Base-by-base conservation (phyloP, 2,888 invertebrate species). In the Cosmopolites sordidus region DNA sequence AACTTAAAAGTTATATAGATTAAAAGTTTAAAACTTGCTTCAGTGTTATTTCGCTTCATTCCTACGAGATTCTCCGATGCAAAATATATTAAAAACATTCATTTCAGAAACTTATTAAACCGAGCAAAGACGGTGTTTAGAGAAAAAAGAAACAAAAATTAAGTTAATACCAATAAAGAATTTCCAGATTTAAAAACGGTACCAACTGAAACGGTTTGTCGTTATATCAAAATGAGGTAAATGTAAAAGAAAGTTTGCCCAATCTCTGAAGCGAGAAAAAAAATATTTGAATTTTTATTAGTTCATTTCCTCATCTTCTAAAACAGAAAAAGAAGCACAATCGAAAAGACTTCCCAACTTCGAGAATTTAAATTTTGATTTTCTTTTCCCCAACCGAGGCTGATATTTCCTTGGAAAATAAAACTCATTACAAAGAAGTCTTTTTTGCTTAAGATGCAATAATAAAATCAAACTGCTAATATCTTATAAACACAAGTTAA, bases 281-380 rank as follows among this genome's bases (percentile, higher is more conserved):
- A 33, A 33, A 33, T 33, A 33, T 33, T 33, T 33, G 33, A 33
- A 33, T 33, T 33, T 33, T 33, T 33, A 33, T 33, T 33, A 33
- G 33, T 33, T 33, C 33, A 33, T 33, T 33, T 33, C 33, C 33
- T 27, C 27, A 27, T 27, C 27, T 9, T 27, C 27, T 33, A 12
- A 33, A 33, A 33, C 33, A 33, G 33, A 33, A 33, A 33, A 33
- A 33, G 3, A 33, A 33, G 5, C 33, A 33, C 33, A 33, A 33
- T 33, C 33, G 11, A 33, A 33, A 33, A 33, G 33, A 33, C 33
- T 33, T 12, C 11, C 12, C 12, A 33, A 33, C 33, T 33, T 33
- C 3, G 33, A 9, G 33, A 33, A 33, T 33, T n/a, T 33, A 33
- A 33, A 33, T 11, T 33, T 33, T 33, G 33, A 33, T 33, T 33